Conservation (phyloP, 30 jellyfish, hydroid and myxozoan genomes). For the Phacellophora camtschatica region DNA sequence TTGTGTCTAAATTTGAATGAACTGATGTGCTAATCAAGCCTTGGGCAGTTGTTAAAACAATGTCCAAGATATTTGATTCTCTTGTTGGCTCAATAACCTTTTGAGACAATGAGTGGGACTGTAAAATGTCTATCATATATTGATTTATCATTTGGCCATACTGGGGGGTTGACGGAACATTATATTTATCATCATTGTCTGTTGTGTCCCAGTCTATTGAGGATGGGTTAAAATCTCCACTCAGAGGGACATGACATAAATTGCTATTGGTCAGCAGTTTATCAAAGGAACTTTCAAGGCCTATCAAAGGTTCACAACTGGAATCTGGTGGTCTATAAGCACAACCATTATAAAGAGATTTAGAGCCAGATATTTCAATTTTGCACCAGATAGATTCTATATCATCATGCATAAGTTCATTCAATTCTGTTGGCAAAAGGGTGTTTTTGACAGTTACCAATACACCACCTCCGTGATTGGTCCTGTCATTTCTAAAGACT, state of each 20-base stretch:
- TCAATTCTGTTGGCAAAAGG: conserved; percentile 1
- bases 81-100: conserved; percentile 16
- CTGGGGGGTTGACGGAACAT: conserved; percentile 46
- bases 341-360: conserved; percentile 10
- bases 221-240: conserved; percentile 42
- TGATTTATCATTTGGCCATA: conserved; percentile 22
- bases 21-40: conserved; percentile 25
- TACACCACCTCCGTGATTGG: conserved; percentile 23
- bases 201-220: conserved; percentile 39
- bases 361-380: conserved; percentile 17
- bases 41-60: conserved; percentile 2
- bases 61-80: conserved; percentile 20
- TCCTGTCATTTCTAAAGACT: conserved; percentile 9
- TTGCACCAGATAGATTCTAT: conserved; percentile 22
- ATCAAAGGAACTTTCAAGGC: conserved; percentile 17
- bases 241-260: conserved; percentile 23
- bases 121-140: conserved; percentile 18
- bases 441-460: conserved; percentile 11
- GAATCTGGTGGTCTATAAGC: conserved; percentile 9
- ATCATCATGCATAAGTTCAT: conserved; percentile 8
- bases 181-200: conserved; percentile 21
- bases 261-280: conserved; percentile 26
- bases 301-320: conserved; percentile 23
- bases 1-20: conserved; percentile 32
- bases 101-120: conserved; percentile 14